phyloP scores from a whole-genome alignment of 37 sponge, comb jelly and placozoan species.

The Aphrocallistes beatrix region DNA sequence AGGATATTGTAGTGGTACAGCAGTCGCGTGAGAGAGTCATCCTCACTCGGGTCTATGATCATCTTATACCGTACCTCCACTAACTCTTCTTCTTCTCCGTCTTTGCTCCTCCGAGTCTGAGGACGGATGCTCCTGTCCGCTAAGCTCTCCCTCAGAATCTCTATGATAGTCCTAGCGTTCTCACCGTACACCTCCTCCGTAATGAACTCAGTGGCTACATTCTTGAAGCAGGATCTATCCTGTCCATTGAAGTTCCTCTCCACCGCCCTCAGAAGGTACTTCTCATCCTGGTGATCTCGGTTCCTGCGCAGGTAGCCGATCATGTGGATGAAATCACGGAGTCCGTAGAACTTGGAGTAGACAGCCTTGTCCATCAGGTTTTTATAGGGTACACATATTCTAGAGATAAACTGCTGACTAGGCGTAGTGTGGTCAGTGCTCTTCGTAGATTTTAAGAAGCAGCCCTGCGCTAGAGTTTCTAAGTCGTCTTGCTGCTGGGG shows the following conservation, averaged over 20 bases:
- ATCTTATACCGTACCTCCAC: constrained; percentile 48
- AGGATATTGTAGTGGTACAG: constrained; percentile 34
- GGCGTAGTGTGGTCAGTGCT: background rate
- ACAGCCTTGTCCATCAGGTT: constrained; percentile 24
- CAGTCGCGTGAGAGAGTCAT: constrained; percentile 37
- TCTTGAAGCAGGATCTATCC: background rate
- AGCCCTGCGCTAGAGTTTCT: constrained; percentile 27
- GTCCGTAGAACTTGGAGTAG: constrained; percentile 46
- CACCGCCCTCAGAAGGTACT: constrained; percentile 49
- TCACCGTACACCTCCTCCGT: background rate
- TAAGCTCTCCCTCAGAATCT: constrained; percentile 44
- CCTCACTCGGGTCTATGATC: constrained; percentile 53
- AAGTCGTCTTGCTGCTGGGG: constrained; percentile 35
- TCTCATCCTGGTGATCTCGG: background rate
- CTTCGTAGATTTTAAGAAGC: background rate
- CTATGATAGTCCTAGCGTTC: constrained; percentile 28
- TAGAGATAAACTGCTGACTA: background rate
- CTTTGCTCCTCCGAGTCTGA: constrained; percentile 12
- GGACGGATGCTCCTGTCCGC: constrained; percentile 19
- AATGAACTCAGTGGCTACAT: background rate
- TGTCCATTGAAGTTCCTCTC: constrained; percentile 82
- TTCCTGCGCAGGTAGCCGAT: constrained; percentile 61
- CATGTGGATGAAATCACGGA: constrained; percentile 84
- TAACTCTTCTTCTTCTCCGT: constrained; percentile 4
- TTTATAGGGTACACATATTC: constrained; percentile 33